Percentiles rank a stretch among this genome's conserved stretches.
Evolutionary conservation across 2,797 vertebrate genomes (phyloP).

Genomic region (Sciaenops ocellatus): DNA sequence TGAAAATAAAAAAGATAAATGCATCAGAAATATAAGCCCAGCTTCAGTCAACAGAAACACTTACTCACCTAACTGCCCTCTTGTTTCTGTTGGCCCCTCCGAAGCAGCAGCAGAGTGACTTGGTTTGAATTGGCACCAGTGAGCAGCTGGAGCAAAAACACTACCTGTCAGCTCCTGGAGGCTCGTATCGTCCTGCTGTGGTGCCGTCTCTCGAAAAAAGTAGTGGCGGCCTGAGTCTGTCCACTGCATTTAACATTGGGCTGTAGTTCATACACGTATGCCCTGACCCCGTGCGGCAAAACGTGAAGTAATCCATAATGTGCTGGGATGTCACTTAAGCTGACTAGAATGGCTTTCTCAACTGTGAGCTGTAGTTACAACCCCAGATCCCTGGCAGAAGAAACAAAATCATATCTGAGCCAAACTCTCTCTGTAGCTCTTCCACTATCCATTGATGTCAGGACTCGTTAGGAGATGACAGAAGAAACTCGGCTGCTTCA

Average conservation of each 20-base stretch:
- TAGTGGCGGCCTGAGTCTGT: conserved; percentile 22
- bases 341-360: conserved; percentile 22
- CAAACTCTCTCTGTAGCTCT: conserved; percentile 34
- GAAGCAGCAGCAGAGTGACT: conserved; percentile 45
- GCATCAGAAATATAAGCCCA: conserved; percentile 27
- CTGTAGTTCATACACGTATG: conserved; percentile 9
- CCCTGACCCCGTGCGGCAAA: conserved; percentile 8
- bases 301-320: conserved; percentile 29
- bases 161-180: conserved; percentile 74
- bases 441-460: conserved; percentile 45
- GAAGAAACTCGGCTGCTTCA: conserved; percentile 33
- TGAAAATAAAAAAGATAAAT: conserved; percentile 15
- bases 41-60: conserved; percentile 48
- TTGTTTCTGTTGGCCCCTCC: conserved; percentile 65
- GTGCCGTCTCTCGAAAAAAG: conserved; percentile 47
- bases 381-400: conserved; percentile 8
- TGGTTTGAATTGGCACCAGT: conserved; percentile 66
- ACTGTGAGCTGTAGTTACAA: conserved; percentile 20
- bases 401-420: conserved; percentile 24
- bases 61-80: conserved; percentile 34
- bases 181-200: conserved; percentile 46
- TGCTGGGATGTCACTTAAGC: conserved; percentile 23
- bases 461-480: conserved; percentile 39
- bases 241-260: conserved; percentile 9
- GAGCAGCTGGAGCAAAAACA: conserved; percentile 66